phyloP scores from a whole-genome alignment of 2,888 invertebrate genomes.

The Sinhomidia bicolor region DNA sequence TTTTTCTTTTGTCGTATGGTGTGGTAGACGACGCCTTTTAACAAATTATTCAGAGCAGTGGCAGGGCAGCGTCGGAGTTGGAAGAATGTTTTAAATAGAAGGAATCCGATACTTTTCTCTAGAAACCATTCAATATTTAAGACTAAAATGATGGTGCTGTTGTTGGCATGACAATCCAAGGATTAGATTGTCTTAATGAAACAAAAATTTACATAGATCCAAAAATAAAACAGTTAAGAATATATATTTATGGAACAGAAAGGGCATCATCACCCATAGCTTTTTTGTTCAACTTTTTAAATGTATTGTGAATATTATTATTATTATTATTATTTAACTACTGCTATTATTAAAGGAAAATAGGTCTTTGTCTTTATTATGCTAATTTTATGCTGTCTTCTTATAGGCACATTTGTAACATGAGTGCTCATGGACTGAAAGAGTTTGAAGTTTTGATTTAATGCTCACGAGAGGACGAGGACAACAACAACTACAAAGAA shows the following conservation, averaged over 20 bases:
- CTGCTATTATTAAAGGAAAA: not conserved
- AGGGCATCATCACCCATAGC: no score
- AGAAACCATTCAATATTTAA: not conserved
- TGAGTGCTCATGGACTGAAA: not conserved
- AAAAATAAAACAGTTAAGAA: no score
- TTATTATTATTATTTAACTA: not conserved
- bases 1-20: not conserved
- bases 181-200: not conserved
- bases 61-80: not conserved
- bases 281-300: not conserved
- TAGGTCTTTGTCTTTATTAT: conserved; percentile 9
- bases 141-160: not conserved
- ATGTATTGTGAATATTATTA: not conserved
- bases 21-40: not conserved
- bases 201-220: not conserved
- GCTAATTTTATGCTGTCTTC: conserved; percentile 46
- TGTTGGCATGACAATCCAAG: not conserved
- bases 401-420: not conserved
- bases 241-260: not conserved
- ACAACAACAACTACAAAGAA: not conserved
- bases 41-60: conserved; percentile 3
- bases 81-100: not conserved
- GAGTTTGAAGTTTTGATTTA: not conserved
- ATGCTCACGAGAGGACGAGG: no score
- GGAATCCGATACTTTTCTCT: not conserved